phyloP scores from a whole-genome alignment of 1,140 invertebrate genomes.

The Drosophila bocqueti region DNA sequence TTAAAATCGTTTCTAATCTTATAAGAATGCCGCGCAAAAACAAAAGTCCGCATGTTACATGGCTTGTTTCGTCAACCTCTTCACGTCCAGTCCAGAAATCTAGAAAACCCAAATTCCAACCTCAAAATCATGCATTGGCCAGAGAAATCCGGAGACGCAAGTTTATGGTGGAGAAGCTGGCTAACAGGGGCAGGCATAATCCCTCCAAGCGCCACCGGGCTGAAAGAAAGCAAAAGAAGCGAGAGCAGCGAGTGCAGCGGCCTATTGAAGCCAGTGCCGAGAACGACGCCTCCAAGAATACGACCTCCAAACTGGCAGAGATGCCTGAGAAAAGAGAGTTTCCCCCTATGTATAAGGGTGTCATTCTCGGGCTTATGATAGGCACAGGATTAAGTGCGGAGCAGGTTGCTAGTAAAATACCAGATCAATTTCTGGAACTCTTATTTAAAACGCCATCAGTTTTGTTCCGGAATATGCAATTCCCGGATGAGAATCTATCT shows the following conservation, averaged over 20 bases:
- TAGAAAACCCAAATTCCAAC: not conserved
- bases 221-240: not conserved
- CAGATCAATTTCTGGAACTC: not conserved
- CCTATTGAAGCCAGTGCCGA: too few species aligned
- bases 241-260: not conserved
- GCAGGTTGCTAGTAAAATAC: too few species aligned
- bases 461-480: not conserved
- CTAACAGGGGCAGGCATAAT: not conserved
- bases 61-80: too few species aligned
- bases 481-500: too few species aligned
- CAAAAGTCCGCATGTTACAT: too few species aligned
- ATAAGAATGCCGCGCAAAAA: not conserved
- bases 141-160: too few species aligned
- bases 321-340: not conserved
- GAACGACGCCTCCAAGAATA: not conserved
- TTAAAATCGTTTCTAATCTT: not conserved
- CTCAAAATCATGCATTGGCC: not conserved
- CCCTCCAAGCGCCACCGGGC: not conserved
- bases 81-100: not conserved
- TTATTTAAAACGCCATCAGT: not conserved
- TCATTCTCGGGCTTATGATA: not conserved
- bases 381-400: not conserved
- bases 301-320: not conserved
- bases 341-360: not conserved
- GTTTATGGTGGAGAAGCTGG: not conserved